Evolutionary conservation across 1,140 invertebrate species (phyloP).

Genomic region (Holotrichia oblita): DNA sequence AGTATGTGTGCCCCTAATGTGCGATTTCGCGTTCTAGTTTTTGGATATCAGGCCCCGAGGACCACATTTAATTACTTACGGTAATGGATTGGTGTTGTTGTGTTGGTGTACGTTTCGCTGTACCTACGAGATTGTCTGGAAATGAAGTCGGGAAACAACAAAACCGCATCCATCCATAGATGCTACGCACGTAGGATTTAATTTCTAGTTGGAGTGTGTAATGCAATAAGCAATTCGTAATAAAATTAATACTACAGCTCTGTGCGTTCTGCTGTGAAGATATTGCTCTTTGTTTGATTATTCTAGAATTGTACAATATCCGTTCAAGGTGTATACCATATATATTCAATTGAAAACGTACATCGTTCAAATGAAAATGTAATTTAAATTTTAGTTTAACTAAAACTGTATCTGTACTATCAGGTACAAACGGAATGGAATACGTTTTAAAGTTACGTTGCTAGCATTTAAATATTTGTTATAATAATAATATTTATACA

Average conservation of each 20-base stretch:
- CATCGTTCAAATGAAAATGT: too few relatives aligned
- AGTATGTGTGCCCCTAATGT: neutral
- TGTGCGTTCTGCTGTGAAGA: neutral
- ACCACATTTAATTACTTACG: conserved; percentile 20
- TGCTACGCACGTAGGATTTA: neutral
- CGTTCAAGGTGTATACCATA: too few relatives aligned
- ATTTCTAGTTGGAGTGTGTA: neutral
- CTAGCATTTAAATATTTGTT: too few relatives aligned
- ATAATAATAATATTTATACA: too few relatives aligned
- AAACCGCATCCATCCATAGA: neutral
- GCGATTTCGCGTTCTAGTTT: conserved; percentile 7
- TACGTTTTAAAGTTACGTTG: too few relatives aligned
- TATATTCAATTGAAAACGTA: too few relatives aligned
- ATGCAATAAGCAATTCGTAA: neutral
- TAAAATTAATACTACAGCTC: neutral
- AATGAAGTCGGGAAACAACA: neutral
- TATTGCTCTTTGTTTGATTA: neutral
- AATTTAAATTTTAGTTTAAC: too few relatives aligned
- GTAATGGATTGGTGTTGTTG: conserved; percentile 20
- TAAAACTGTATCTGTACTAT: too few relatives aligned
- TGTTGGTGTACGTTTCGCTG: neutral
- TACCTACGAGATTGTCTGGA: neutral
- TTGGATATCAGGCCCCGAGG: conserved; percentile 14
- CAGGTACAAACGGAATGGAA: too few relatives aligned
- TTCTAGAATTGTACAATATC: too few relatives aligned